Evolutionary conservation across 2,113 vertebrate genomes (phyloP).

Genomic region (Lophura nycthemera): DNA sequence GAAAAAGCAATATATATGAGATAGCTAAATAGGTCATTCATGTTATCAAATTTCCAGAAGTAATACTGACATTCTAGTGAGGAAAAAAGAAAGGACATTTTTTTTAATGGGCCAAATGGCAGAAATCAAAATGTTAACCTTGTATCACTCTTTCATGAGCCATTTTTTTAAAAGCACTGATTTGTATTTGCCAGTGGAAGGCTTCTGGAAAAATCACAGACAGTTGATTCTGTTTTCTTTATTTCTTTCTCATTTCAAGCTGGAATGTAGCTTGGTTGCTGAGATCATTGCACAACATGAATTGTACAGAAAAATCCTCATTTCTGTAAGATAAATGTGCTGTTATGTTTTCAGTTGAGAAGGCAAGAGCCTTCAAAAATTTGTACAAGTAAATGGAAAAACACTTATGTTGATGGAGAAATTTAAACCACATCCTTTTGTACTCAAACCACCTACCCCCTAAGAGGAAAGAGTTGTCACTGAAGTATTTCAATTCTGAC

Average conservation of each 20-base stretch:
- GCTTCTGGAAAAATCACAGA: background rate
- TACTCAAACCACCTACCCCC: background rate
- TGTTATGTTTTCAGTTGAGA: slow-evolving; percentile 17
- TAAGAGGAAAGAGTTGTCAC: background rate
- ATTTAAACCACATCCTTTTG: slow-evolving; percentile 21
- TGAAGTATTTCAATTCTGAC: background rate
- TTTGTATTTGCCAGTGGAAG: background rate
- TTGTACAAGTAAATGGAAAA: slow-evolving; percentile 16
- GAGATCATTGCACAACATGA: background rate
- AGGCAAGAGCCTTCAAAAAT: background rate
- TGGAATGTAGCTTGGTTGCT: background rate
- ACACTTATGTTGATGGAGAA: background rate
- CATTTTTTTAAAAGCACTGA: background rate
- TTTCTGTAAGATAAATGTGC: slow-evolving; percentile 10
- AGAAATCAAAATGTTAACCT: background rate
- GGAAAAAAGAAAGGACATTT: background rate
- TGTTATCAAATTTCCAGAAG: background rate
- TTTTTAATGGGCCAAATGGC: background rate
- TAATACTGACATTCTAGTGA: background rate
- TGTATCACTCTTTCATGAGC: background rate
- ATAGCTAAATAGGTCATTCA: background rate
- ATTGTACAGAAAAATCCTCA: background rate
- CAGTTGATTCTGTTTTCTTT: slow-evolving; percentile 21
- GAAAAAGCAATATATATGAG: background rate
- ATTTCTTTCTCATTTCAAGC: background rate